Base-by-base conservation (phyloP, 2,888 invertebrate species). In the Brenthis ino region DNA sequence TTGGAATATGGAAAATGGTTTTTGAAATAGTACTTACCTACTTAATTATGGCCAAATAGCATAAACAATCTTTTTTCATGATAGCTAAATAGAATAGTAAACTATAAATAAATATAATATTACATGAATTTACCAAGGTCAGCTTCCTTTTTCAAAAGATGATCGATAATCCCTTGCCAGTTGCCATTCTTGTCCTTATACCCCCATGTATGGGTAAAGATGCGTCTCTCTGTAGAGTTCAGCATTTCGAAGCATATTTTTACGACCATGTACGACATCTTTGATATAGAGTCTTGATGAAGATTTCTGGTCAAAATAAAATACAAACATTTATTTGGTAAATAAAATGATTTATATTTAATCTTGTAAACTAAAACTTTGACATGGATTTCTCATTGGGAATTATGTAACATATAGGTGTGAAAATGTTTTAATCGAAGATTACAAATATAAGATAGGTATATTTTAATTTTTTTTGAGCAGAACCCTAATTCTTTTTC, bases 201-300 rank as follows among this genome's bases (percentile, higher is more conserved):
- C 0, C 92, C 92, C 92, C 92, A 93, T 0, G 91, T 90, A 72
- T 86, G 81, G 0, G 91, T 90, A 67, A 89, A 92, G 13, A 86
- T 70, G 1, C 83, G 72, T 43, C 77, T 81, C 57, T 89, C 88
- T 0, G 88, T 83, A 0, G 89, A 85, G 63, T 93, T 93, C 63
- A 92, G 76, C 90, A 91, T 90, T 28, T 88, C 84, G 66, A 92
- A 88, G 75, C 92, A 91, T n/a, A 90, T 83, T 51, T 80, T 86
- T 1, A 87, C 87, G 0, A 89, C 85, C 51, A 78, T 83, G 67
- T 89, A 89, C 0, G 91, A 87, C 88, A 90, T 90, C 76, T 92
- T 93, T 0, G 91, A 77, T 71, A 93, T 89, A 0, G 86, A 88
- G 68, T 93, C 92, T 73, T 92, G 90, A 64, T 93, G 88, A 6